Base-by-base conservation (phyloP, 2,888 invertebrate species). In the Palloptera scutellata region DNA sequence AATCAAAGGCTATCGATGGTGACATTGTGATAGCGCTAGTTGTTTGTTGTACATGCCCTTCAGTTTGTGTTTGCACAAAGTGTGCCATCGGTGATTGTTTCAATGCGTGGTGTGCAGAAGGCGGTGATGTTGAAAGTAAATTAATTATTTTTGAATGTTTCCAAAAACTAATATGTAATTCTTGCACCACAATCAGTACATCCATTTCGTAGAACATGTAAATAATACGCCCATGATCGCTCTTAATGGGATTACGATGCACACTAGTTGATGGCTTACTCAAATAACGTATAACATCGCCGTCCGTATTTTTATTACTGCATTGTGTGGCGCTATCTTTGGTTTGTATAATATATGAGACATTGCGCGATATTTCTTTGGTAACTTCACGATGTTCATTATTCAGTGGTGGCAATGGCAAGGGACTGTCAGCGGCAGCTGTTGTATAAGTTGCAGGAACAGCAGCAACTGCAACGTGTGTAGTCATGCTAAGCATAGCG, bases 121-220 rank as follows among this genome's bases (percentile, higher is more conserved):
- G 20, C 9, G 55, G 19, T 19, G 68, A 42, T 45, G 42, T 30
- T 12, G 75, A 76, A 12, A 85, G 67, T 6, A 83, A 75, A 66
- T 78, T 78, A 11, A 82, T 75, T 0, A 84, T 62, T 65, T 80
- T 81, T 2, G 79, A 79, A 66, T 77, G 81, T 68, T 84, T 84
- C 84, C 84, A 84, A 68, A 83, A 84, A 17, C 79, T 80, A 2
- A 84, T 70, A 52, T 76, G 62, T 17, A 69, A 72, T 61, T 84
- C 82, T 66, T 84, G 84, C 48, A 85, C 73, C 9, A 81, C 79
- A 54, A 84, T 80, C 0, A 84, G 76, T 61, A 83, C 76, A 52
- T 84, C 84, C 54, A 80, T 67, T 64, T 83, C 83, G 60, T 79
- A 83, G 64, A 77, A 85, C 41, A 82, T 78, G 53, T 83, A 78